Conservation (phyloP, 2,888 invertebrate species). For the Lasioglossum pauxillum region DNA sequence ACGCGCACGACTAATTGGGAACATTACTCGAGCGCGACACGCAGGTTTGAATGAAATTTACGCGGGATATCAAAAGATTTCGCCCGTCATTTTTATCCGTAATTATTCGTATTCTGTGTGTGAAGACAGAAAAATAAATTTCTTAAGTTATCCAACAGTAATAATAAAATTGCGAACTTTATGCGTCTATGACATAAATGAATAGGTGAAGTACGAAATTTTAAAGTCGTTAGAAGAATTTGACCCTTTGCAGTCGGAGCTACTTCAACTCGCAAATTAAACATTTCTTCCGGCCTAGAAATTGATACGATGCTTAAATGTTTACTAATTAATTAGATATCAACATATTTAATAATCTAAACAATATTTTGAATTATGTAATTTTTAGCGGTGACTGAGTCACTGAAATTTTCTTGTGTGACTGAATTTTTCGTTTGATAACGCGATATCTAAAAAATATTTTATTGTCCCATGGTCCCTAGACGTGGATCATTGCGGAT, state of each 20-base stretch:
- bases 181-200: neutral
- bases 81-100: neutral
- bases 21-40: neutral
- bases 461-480: neutral
- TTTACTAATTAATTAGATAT: too few species aligned
- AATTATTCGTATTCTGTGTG: neutral
- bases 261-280: too few species aligned
- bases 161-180: neutral
- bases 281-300: too few species aligned
- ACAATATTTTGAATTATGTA: too few species aligned
- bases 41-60: neutral
- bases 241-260: too few species aligned
- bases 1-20: slow-evolving; percentile 33
- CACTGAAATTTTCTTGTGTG: too few species aligned
- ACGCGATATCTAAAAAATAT: neutral
- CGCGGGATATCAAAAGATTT: neutral
- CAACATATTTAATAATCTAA: too few species aligned
- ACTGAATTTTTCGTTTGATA: neutral
- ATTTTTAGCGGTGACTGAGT: too few species aligned
- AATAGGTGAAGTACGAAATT: neutral
- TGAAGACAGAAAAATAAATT: neutral
- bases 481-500: neutral
- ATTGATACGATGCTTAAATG: too few species aligned
- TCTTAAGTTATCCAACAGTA: neutral
- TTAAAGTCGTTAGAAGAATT: neutral